Evolutionary conservation across 2,113 vertebrate genomes (phyloP), one percentile per base, ranked within the genome.

Genomic region (Passer domesticus): DNA sequence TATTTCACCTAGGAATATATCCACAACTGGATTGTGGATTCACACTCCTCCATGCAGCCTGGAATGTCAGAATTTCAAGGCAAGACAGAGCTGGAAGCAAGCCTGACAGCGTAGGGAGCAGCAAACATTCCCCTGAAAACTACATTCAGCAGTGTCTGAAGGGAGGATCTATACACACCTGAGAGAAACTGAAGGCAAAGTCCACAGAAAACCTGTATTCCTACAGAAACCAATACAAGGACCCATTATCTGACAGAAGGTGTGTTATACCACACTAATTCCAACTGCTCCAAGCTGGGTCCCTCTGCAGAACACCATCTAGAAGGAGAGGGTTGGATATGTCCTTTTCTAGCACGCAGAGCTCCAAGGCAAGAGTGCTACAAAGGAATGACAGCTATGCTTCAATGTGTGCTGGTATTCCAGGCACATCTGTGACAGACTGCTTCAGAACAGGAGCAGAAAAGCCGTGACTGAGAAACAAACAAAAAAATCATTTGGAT

Each of bases 301-400:
- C 16, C 27, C 52, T 83, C 39, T 6, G 0, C 18, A 68, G 56
- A 90, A 74, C 46, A 70, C 12, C n/a, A n/a, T 22, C 27, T 47
- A 70, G 63, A 88, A 81, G 24, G 70, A 53, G 21, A 63, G 11
- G 15, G 30, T 39, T 69, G 35, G 52, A 3, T 9, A 33, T 43
- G 27, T 31, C n/a, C 16, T 93, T 50, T 55, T 55, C 60, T 55
- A 52, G 25, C 35, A 56, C 8, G 13, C 39, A 78, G 53, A 91
- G 11, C 43, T 64, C 43, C 49, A 81, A 78, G 60, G 62, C 31
- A 64, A 75, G 44, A 21, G 9, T 24, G 47, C 30, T 78, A 52
- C 62, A 56, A 47, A 89, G 46, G 17, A 87, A 35, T 0, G 0
- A 30, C 23, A 58, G 31, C 39, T 79, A 22, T 2, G 2, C 15